A percentile compares a stretch with the other conserved stretches of the same genome.
Conservation (phyloP, 2,113 vertebrate genomes). For the Mola mola region DNA sequence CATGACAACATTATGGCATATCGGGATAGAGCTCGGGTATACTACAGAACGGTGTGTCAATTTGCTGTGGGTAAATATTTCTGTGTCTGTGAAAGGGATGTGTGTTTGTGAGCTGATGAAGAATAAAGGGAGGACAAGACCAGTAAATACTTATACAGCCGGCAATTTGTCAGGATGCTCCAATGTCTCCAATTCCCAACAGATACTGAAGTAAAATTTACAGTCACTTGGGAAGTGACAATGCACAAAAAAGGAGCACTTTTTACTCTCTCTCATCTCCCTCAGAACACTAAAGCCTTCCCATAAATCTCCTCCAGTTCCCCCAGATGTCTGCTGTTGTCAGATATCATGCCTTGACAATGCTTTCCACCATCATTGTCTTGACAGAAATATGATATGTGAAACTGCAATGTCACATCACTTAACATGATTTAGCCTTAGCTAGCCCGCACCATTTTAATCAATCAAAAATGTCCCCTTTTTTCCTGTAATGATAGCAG, state of each 20-base stretch:
- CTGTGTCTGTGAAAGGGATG: slow-evolving; percentile 78
- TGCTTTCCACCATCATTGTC: slow-evolving; percentile 94
- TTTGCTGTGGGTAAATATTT: slow-evolving; percentile 86
- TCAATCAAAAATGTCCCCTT: slow-evolving; percentile 95
- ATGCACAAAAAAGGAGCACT: slow-evolving; percentile 92
- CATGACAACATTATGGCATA: slow-evolving; percentile 54
- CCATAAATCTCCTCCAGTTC: slow-evolving; percentile 87
- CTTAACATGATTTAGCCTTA: slow-evolving; percentile 95
- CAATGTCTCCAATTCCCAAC: slow-evolving; percentile 91
- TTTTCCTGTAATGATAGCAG: slow-evolving; percentile 91
- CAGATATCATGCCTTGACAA: slow-evolving; percentile 93
- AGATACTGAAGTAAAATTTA: slow-evolving; percentile 91
- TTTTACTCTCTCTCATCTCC: slow-evolving; percentile 80
- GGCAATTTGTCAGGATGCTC: slow-evolving; percentile 92
- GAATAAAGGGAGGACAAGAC: slow-evolving; percentile 83
- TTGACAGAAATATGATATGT: slow-evolving; percentile 97
- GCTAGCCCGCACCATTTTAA: slow-evolving; percentile 92
- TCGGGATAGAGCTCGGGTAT: slow-evolving; percentile 55
- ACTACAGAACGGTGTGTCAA: slow-evolving; percentile 71
- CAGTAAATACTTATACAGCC: slow-evolving; percentile 93
- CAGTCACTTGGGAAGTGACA: slow-evolving; percentile 93
- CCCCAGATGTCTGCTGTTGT: slow-evolving; percentile 91
- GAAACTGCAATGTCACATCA: slow-evolving; percentile 97
- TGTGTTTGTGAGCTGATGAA: slow-evolving; percentile 66
- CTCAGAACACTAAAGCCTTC: slow-evolving; percentile 90